Percentiles rank a stretch among this genome's conserved stretches.
These are phyloP conservation scores for Pyrrhia umbra DNA, from an alignment of 2,888 invertebrate genomes.

Conservation along the genomic window DNA sequence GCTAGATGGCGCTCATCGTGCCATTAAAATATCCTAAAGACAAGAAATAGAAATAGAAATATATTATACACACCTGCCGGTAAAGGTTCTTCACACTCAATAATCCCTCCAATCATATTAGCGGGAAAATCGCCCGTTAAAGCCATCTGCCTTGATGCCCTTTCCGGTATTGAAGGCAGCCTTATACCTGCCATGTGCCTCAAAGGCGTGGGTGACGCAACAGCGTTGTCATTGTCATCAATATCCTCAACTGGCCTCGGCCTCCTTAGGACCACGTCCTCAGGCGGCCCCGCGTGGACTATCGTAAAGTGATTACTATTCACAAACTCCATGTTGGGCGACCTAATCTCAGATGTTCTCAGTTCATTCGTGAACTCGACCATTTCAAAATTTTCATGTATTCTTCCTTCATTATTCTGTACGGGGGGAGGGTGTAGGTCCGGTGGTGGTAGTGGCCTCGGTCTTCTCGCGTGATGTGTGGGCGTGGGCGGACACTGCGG, in stretches of 20 bases:
- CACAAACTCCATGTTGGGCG: constrained; percentile 89
- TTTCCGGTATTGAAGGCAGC: constrained; percentile 95
- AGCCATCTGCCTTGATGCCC: constrained; percentile 90
- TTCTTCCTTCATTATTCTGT: constrained; percentile 78
- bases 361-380: constrained; percentile 87
- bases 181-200: constrained; percentile 93
- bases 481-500: constrained; percentile 96
- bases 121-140: constrained; percentile 89
- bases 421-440: constrained; percentile 89
- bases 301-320: constrained; percentile 90
- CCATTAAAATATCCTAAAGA: too few species aligned
- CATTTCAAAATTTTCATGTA: constrained; percentile 85
- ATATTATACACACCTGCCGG: constrained; percentile 93
- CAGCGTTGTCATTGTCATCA: constrained; percentile 85
- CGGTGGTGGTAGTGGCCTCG: constrained; percentile 90
- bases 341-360: constrained; percentile 87
- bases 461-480: constrained; percentile 94
- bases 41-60: constrained; percentile 10
- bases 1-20: constrained; percentile 46
- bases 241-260: constrained; percentile 82
- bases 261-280: constrained; percentile 86
- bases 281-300: constrained; percentile 87
- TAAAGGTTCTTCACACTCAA: constrained; percentile 94
- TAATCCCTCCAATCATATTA: constrained; percentile 89
- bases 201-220: constrained; percentile 91